These are phyloP conservation scores for Panthera tigris DNA, from an alignment of 2,113 vertebrate species.

Conservation along the genomic window DNA sequence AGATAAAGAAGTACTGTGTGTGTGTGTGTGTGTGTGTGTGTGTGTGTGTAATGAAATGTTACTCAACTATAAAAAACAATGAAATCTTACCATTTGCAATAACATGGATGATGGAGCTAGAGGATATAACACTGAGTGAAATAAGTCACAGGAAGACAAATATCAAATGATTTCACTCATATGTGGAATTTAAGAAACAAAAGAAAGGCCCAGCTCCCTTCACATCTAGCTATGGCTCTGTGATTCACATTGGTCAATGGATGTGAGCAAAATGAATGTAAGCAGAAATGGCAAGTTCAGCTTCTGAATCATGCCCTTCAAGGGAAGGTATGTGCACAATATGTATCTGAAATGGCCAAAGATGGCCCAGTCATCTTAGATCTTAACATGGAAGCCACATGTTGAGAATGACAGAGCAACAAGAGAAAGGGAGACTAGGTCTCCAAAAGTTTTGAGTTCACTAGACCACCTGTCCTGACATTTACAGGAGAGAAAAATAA, in stretches of 20 bases:
- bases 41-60: not conserved
- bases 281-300: not conserved
- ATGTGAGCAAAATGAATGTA: not conserved
- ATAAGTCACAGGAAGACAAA: not conserved
- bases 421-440: not conserved
- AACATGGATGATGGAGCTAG: not conserved
- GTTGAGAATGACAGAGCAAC: not conserved
- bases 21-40: accelerated
- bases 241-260: not conserved
- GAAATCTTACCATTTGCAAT: not conserved
- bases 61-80: not conserved
- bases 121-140: not conserved
- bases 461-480: not conserved
- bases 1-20: not conserved
- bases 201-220: not conserved
- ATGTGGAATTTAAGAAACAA: not conserved
- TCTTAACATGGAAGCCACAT: not conserved
- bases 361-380: not conserved
- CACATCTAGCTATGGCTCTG: not conserved
- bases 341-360: not conserved
- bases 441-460: not conserved
- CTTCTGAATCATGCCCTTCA: not conserved
- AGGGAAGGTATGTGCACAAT: not conserved
- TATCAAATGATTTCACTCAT: not conserved
- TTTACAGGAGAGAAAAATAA: not conserved